Base-by-base conservation (phyloP, 2,113 vertebrate species). In the Sclerurus mexicanus region DNA sequence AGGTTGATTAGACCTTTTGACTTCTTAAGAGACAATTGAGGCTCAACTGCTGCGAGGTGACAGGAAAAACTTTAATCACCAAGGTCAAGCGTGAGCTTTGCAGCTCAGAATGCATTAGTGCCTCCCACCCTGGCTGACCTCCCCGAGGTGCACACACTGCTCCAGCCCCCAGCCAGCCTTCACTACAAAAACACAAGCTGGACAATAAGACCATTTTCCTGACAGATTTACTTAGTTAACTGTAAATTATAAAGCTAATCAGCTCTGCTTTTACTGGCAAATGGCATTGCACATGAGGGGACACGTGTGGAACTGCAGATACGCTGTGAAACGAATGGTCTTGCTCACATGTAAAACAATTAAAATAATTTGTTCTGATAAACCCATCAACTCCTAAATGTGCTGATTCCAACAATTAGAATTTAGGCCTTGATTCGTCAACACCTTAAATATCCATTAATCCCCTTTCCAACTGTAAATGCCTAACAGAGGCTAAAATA, bases 1-100 rank as follows among this genome's bases (percentile, higher is more conserved):
- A 94, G 84, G 73, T 33, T 96, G 90, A 96, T 97, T 95, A 96
- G 92, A 97, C 96, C 96, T 96, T 97, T 92, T 96, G 95, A 90
- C 97, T 94, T 94, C 88, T 93, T 85, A 47, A 95, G 94, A 96
- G 91, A 79, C 93, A 87, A 96, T 87, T 87, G 85, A 85, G 92
- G 77, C 90, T 97, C 83, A 79, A 85, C 72, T 90, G 95, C 94
- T 94, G 94, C 93, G 84, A 75, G 90, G 50, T 79, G 90, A 86
- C 44, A 94, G 63, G 67, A 90, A 81, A 93, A 95, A 93, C 94
- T 96, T 93, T 69, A 93, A 95, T 91, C 76, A 88, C 3, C 58
- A 46, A 90, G 92, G 96, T 95, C 93, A 97, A 93, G 92, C 95
- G 66, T 97, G 97, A 97, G 94, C 81, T 92, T 47, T 90, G 42